phyloP scores from a whole-genome alignment of 2,113 vertebrate genomes.

The Gavia stellata region DNA sequence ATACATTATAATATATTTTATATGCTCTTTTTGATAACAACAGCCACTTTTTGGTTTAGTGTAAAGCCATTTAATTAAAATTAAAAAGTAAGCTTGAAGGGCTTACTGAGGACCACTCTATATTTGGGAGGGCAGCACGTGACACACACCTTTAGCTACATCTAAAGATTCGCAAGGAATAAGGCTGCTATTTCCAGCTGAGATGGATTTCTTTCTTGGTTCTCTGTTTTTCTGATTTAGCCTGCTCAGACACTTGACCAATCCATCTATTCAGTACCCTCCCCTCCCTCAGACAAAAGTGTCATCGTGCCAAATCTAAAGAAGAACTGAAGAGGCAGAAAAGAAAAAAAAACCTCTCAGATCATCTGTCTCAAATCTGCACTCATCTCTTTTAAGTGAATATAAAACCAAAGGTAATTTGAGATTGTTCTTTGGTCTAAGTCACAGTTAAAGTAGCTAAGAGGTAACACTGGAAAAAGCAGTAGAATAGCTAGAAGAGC shows the following conservation, averaged over 20 bases:
- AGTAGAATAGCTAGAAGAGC: not conserved
- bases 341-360: not conserved
- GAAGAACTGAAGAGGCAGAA: not conserved
- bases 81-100: not conserved
- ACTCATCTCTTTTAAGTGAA: constrained; percentile 33
- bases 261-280: not conserved
- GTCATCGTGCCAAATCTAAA: not conserved
- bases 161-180: not conserved
- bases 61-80: not conserved
- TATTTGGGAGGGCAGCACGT: not conserved
- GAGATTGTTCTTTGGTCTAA: constrained; percentile 16
- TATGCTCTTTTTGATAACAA: not conserved
- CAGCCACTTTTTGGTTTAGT: not conserved
- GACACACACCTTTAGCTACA: not conserved
- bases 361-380: constrained; percentile 36
- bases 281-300: not conserved
- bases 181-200: not conserved
- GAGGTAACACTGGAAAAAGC: not conserved
- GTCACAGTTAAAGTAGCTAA: not conserved
- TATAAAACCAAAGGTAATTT: constrained; percentile 36
- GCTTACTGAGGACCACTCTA: not conserved
- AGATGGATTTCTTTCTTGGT: not conserved
- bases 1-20: not conserved
- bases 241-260: constrained; percentile 6
- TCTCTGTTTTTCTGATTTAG: constrained; percentile 38